Evolutionary conservation across 2,888 invertebrate genomes (phyloP), one percentile per base, ranked within the genome.

Genomic region (Leptopilina myrica): DNA sequence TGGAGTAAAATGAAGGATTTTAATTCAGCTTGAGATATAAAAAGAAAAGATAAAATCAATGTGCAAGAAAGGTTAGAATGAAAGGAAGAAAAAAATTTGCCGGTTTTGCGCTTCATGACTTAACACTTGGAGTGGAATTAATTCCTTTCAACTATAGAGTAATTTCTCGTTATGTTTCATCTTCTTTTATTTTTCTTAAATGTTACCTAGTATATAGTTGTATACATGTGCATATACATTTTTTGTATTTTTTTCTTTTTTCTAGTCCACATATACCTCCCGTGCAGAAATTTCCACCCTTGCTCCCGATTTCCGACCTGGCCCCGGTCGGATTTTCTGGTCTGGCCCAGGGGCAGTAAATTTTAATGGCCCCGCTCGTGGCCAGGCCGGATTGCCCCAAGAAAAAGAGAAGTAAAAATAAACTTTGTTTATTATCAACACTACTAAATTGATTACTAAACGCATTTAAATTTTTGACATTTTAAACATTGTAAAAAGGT

Each of bases 101-200:
- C 26, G 49, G 26, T 49, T 69, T 69, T 53, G 26, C n/a, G 69
- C 53, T 7, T 26, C 33, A 53, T 33, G 53, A 49, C 49, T 73
- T 33, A 73, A 73, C 53, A 53, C 26, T 53, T 49, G 49, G 53
- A n/a, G 3, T 73, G 14, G 7, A 56, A 73, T 53, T 73, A 53
- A 73, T 73, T 73, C 53, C 33, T 69, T 43, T 5, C 33, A 49
- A 20, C 26, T 20, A 53, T 33, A 33, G 5, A 14, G n/a, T 53
- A 56, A 56, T 26, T 69, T 2, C n/a, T 73, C 9, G 49, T 73
- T 73, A n/a, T 33, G n/a, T 14, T 7, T 49, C 49, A 49, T 33
- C 53, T 73, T 33, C 9, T 56, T 56, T 9, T 26, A 14, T 53
- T 4, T 26, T 73, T 69, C n/a, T 33, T 73, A 53, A 56, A 49